Evolutionary conservation across 1,140 invertebrate genomes (phyloP).

Genomic region (Brachionus calyciflorus): DNA sequence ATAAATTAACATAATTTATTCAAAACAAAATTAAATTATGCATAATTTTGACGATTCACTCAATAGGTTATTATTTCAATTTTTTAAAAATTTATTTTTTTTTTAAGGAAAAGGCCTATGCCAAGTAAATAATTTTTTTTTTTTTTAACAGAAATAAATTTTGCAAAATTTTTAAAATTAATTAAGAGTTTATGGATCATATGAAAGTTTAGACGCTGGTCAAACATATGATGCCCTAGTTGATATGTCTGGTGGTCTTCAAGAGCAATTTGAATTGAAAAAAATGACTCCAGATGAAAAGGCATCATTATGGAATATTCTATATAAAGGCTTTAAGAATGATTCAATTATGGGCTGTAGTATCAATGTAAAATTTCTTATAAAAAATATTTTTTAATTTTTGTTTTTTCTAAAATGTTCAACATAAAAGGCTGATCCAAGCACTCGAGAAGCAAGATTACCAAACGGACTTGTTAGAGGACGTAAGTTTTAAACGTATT

Average conservation of each 20-base stretch:
- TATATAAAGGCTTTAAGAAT: not conserved
- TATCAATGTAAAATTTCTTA: constrained; percentile 14
- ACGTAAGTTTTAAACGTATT: not conserved
- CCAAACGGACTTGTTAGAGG: constrained; percentile 27
- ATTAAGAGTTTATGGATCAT: constrained; percentile 52
- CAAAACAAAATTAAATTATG: too few relatives aligned
- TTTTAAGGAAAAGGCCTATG: constrained; percentile 70
- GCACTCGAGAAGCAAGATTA: constrained; percentile 28
- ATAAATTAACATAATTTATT: too few relatives aligned
- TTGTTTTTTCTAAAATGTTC: not conserved
- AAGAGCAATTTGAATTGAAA: constrained; percentile 58
- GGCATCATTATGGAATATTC: constrained; percentile 62
- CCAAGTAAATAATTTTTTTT: constrained; percentile 51
- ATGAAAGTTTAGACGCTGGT: constrained; percentile 55
- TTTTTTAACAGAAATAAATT: too few relatives aligned
- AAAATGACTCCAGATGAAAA: not conserved
- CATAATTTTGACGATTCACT: too few relatives aligned
- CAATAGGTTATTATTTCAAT: too few relatives aligned
- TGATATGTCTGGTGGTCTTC: constrained; percentile 55
- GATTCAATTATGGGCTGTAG: constrained; percentile 33
- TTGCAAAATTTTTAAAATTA: constrained; percentile 52
- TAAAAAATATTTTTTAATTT: not conserved
- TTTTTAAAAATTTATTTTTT: not conserved
- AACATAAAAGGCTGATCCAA: constrained; percentile 39
- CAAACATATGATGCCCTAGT: constrained; percentile 57